Conservation (phyloP, 2,113 vertebrate genomes). For the Callipepla californica region DNA sequence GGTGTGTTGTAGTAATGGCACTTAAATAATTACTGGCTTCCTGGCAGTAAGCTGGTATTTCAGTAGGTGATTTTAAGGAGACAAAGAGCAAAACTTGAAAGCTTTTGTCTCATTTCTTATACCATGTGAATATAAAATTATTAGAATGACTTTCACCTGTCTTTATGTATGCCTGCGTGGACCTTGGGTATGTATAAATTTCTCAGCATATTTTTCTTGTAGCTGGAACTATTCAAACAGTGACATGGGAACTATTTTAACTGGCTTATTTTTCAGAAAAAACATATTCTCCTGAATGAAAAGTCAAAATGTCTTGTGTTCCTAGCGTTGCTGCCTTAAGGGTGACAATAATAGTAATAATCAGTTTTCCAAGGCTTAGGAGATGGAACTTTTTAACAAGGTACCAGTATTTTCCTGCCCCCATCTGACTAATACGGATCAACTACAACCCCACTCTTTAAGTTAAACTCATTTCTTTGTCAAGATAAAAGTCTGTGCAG, state of each 20-base stretch:
- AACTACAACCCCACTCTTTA: background rate
- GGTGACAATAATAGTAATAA: background rate
- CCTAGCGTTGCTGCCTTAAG: background rate
- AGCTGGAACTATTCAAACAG: background rate
- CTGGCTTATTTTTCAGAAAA: background rate
- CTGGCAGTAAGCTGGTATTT: background rate
- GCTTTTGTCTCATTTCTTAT: background rate
- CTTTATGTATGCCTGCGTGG: rapidly evolving
- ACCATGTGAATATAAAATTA: background rate
- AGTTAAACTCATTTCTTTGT: background rate
- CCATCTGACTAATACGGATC: background rate
- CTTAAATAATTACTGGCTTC: background rate
- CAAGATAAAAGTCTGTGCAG: background rate
- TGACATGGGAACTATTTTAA: background rate
- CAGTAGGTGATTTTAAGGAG: background rate
- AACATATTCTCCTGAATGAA: background rate
- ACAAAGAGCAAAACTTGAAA: background rate
- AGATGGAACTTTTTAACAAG: background rate
- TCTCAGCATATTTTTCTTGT: background rate
- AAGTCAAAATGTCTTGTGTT: background rate
- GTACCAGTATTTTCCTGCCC: background rate
- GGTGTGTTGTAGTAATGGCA: slow-evolving; percentile 70
- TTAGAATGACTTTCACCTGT: background rate
- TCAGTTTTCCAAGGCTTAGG: background rate
- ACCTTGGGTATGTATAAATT: background rate